A percentile compares a stretch with the other conserved stretches of the same genome.
Evolutionary conservation across 1,140 invertebrate genomes (phyloP).

Genomic region (Drosophila pectinifera): DNA sequence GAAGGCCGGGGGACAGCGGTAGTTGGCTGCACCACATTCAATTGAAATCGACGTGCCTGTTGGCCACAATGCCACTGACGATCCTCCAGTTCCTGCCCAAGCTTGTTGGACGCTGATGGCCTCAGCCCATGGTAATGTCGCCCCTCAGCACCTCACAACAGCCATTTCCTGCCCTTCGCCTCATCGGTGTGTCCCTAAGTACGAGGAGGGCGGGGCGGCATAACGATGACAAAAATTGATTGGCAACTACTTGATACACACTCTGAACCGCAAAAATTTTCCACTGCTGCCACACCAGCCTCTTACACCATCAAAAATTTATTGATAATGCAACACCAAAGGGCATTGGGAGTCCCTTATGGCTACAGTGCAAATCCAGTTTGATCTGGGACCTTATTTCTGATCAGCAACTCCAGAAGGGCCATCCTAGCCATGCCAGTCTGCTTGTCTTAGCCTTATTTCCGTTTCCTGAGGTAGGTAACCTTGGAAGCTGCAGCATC

Average conservation of each 20-base stretch:
- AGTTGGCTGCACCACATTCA: constrained; percentile 78
- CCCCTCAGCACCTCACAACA: background rate
- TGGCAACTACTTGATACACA: constrained; percentile 74
- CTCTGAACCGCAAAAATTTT: constrained; percentile 28
- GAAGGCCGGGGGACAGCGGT: constrained; percentile 23
- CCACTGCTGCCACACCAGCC: constrained; percentile 11
- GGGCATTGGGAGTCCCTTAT: background rate
- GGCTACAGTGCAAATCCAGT: background rate
- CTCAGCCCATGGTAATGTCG: constrained; percentile 18
- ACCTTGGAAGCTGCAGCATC: too few relatives aligned
- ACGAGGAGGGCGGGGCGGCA: constrained; percentile 15
- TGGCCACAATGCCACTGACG: constrained; percentile 74
- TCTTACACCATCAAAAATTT: constrained; percentile 10
- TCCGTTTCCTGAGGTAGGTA: too few relatives aligned
- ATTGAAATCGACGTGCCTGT: constrained; percentile 80
- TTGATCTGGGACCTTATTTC: too few relatives aligned
- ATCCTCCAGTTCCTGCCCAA: constrained; percentile 20
- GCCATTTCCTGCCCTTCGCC: background rate
- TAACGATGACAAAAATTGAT: constrained; percentile 76
- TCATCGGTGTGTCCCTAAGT: constrained; percentile 41
- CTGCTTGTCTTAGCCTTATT: too few relatives aligned
- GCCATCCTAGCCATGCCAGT: too few relatives aligned
- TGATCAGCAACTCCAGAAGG: background rate
- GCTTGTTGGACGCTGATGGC: constrained; percentile 19
- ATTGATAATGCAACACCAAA: background rate